phyloP scores from a whole-genome alignment of 2,797 vertebrate species.

The Hydrophis major region DNA sequence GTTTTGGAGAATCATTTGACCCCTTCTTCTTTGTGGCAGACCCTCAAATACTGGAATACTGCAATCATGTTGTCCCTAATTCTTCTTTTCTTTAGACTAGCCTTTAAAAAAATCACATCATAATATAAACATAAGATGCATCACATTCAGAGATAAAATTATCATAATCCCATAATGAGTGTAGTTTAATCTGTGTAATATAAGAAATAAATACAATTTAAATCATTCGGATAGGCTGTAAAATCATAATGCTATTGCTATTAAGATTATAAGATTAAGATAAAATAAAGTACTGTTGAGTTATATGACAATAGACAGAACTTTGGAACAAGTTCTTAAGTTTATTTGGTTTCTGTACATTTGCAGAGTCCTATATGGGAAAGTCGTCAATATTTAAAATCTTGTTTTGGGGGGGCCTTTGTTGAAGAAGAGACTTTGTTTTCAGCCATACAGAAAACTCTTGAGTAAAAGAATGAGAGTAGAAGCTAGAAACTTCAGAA shows the following conservation, averaged over 20 bases:
- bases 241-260: not conserved
- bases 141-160: not conserved
- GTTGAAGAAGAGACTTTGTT: not conserved
- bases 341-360: not conserved
- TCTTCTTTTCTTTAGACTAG: not conserved
- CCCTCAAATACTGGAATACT: no score
- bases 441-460: not conserved
- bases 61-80: no score
- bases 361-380: not conserved
- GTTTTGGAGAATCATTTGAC: no score
- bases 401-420: not conserved
- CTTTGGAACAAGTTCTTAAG: not conserved
- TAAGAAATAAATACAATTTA: not conserved
- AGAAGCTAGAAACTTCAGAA: not conserved
- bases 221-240: not conserved
- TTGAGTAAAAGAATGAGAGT: not conserved
- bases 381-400: constrained; percentile 9
- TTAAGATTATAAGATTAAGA: not conserved
- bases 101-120: not conserved
- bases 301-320: not conserved
- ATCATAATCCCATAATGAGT: not conserved
- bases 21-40: no score
- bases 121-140: not conserved
- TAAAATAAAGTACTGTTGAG: not conserved
- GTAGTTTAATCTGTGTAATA: not conserved